Evolutionary conservation across 2,113 vertebrate genomes (phyloP).

Genomic region (Cercocebus atys): DNA sequence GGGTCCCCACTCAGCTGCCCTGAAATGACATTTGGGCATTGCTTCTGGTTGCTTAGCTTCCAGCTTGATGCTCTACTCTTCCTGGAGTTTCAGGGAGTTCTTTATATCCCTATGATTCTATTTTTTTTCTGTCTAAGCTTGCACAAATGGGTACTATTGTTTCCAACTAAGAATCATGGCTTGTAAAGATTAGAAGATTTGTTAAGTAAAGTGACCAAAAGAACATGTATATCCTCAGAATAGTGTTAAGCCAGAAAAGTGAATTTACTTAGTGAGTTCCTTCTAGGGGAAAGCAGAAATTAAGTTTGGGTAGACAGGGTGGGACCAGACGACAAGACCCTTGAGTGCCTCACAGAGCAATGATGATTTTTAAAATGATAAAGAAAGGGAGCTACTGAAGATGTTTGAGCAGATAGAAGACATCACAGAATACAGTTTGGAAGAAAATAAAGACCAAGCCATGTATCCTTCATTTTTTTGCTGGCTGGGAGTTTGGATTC

Average conservation of each 20-base stretch:
- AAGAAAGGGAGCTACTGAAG: neutral
- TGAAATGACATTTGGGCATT: neutral
- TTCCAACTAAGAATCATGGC: neutral
- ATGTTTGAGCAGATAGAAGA: neutral
- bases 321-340: neutral
- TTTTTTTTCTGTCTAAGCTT: neutral
- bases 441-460: neutral
- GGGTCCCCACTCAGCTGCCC: no score
- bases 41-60: neutral
- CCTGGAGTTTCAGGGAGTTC: neutral
- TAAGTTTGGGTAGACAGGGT: neutral
- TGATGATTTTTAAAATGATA: neutral
- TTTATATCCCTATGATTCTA: neutral
- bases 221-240: neutral
- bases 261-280: neutral
- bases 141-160: neutral
- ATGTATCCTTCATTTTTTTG: neutral
- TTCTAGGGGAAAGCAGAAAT: neutral
- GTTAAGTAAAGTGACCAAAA: neutral
- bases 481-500: neutral
- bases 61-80: neutral
- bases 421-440: neutral
- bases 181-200: neutral
- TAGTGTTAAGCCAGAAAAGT: neutral
- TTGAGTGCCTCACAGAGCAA: neutral